Evolutionary conservation across 2,888 invertebrate species (phyloP).

Genomic region (Drosophila pullipes): DNA sequence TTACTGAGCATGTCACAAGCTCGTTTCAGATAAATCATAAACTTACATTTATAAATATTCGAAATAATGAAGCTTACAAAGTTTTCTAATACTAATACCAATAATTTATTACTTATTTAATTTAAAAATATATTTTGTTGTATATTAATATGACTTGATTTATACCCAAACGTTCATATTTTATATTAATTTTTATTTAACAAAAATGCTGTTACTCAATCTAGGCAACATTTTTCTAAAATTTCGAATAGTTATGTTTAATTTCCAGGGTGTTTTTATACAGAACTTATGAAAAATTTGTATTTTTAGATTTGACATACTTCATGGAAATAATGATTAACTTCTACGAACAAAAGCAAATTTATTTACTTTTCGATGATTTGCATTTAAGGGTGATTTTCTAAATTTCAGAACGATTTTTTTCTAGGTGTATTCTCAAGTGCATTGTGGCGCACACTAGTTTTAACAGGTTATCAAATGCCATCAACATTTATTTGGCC

Average conservation of each 20-base stretch:
- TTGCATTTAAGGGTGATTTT: not conserved
- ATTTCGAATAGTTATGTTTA: not conserved
- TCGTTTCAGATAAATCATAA: not conserved
- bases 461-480: not conserved
- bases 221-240: not conserved
- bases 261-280: not conserved
- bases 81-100: not conserved
- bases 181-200: not conserved
- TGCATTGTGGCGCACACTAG: not conserved
- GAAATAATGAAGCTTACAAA: not conserved
- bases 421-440: not conserved
- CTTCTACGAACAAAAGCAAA: not conserved
- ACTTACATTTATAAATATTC: not conserved
- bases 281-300: not conserved
- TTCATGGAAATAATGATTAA: not conserved
- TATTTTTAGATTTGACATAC: not conserved
- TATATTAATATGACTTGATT: not conserved
- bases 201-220: not conserved
- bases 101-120: not conserved
- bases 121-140: not conserved
- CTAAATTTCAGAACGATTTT: not conserved
- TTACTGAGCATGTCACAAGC: not conserved
- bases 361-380: not conserved
- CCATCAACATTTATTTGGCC: slow-evolving; percentile 2
- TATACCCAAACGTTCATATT: not conserved